These are phyloP conservation scores for Motacilla tschutschensis DNA, from an alignment of 2,113 vertebrate species.

Conservation along the genomic window DNA sequence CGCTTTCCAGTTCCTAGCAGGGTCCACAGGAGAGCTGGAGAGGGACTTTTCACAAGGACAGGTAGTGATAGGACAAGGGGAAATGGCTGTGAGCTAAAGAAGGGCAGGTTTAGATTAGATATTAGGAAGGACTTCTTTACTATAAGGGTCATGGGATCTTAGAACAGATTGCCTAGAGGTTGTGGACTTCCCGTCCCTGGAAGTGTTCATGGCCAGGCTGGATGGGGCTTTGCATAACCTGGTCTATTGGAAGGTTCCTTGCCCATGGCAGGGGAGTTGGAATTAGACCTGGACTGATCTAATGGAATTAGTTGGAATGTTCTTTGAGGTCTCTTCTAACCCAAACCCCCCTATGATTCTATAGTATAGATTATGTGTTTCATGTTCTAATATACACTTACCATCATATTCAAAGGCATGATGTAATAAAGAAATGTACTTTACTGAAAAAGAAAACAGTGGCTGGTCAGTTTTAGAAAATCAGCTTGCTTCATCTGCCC, in stretches of 20 bases:
- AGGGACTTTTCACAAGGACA: not conserved
- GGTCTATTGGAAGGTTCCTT: not conserved
- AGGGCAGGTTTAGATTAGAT: not conserved
- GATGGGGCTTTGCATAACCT: not conserved
- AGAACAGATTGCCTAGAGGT: not conserved
- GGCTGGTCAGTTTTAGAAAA: not conserved
- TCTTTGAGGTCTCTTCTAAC: not conserved
- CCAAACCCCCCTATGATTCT: not conserved
- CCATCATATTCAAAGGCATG: not conserved
- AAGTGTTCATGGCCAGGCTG: not conserved
- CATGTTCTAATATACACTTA: not conserved
- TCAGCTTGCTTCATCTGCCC: not conserved
- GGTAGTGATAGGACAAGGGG: no score
- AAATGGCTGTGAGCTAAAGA: not conserved
- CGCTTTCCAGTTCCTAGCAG: not conserved
- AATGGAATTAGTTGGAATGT: not conserved
- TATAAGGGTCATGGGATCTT: not conserved
- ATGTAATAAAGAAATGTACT: not conserved
- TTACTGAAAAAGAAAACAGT: not conserved
- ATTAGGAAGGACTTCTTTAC: not conserved
- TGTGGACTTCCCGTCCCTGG: not conserved
- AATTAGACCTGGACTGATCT: not conserved
- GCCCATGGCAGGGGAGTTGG: no score
- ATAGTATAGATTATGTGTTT: not conserved
- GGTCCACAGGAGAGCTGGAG: not conserved